Evolutionary conservation across 2,888 invertebrate genomes (phyloP).

Genomic region (Himalopsyche tibetana): DNA sequence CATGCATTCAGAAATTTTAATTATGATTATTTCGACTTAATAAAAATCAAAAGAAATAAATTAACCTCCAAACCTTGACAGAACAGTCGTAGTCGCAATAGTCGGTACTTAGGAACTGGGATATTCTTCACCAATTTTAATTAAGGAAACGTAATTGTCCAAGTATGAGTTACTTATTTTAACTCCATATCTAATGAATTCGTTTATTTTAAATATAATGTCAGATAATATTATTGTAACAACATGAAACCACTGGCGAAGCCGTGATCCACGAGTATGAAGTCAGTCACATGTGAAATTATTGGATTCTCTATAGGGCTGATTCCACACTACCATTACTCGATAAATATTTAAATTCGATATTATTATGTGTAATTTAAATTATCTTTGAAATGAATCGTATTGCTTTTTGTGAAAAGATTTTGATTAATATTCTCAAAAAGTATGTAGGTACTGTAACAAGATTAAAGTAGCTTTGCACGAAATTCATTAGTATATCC

Average conservation of each 20-base stretch:
- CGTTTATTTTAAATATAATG: background rate
- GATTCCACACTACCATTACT: no score
- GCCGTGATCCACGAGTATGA: no score
- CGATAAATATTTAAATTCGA: no score
- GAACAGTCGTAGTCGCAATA: constrained; percentile 7
- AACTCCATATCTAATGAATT: background rate
- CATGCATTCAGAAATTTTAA: background rate
- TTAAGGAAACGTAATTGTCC: background rate
- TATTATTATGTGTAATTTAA: no score
- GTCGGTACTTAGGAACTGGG: background rate
- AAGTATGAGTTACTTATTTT: background rate
- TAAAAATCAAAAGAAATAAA: constrained; percentile 25
- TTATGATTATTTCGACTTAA: background rate
- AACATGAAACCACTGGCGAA: background rate
- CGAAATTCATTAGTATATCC: no score
- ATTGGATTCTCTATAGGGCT: no score
- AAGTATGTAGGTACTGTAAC: no score
- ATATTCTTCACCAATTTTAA: background rate
- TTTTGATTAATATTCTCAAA: no score
- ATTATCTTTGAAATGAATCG: no score
- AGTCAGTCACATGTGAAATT: no score
- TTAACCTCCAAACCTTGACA: constrained; percentile 36
- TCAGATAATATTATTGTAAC: background rate
- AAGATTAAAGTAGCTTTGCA: no score
- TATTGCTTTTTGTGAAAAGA: no score